phyloP scores from a whole-genome alignment of 2,888 invertebrate species.

The Drosophila vallismaia region DNA sequence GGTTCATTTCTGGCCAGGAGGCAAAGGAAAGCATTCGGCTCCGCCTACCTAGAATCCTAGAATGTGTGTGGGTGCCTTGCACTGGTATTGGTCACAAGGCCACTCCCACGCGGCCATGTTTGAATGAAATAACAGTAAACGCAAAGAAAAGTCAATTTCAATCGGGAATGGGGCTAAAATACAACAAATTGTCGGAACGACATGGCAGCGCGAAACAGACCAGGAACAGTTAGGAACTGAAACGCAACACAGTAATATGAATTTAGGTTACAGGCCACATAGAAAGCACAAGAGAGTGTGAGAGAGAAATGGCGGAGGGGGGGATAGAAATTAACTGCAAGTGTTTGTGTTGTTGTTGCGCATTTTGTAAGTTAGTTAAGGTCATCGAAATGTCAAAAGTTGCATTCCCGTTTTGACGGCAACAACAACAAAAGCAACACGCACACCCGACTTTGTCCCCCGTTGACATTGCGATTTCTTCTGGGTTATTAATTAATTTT shows the following conservation, averaged over 20 bases:
- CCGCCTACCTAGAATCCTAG: conserved; percentile 63
- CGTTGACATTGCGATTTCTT: conserved; percentile 59
- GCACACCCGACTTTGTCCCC: conserved; percentile 49
- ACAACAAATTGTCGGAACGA: conserved; percentile 31
- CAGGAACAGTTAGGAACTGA: conserved; percentile 26
- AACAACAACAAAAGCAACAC: conserved; percentile 28
- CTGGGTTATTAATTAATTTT: conserved; percentile 60
- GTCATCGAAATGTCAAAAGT: conserved; percentile 84
- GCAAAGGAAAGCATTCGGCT: conserved; percentile 55
- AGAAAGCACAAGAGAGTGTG: conserved; percentile 7
- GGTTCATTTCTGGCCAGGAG: conserved; percentile 61
- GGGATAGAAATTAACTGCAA: conserved; percentile 48
- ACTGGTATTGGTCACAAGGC: conserved; percentile 57
- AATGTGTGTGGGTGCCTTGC: conserved; percentile 2
- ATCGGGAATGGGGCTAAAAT: conserved; percentile 22
- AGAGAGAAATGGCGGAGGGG: not conserved
- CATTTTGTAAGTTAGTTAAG: conserved; percentile 75
- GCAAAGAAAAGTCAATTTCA: conserved; percentile 40
- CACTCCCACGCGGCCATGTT: conserved; percentile 84
- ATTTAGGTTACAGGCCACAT: conserved; percentile 74
- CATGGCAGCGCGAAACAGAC: conserved; percentile 56
- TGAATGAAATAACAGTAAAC: conserved; percentile 72
- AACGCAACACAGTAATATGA: conserved; percentile 48
- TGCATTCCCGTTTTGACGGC: conserved; percentile 73
- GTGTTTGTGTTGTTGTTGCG: conserved; percentile 48